A percentile compares a stretch with the other conserved stretches of the same genome.
phyloP scores from a whole-genome alignment of 2,888 invertebrate genomes.

The Pachymerium ferrugineum region DNA sequence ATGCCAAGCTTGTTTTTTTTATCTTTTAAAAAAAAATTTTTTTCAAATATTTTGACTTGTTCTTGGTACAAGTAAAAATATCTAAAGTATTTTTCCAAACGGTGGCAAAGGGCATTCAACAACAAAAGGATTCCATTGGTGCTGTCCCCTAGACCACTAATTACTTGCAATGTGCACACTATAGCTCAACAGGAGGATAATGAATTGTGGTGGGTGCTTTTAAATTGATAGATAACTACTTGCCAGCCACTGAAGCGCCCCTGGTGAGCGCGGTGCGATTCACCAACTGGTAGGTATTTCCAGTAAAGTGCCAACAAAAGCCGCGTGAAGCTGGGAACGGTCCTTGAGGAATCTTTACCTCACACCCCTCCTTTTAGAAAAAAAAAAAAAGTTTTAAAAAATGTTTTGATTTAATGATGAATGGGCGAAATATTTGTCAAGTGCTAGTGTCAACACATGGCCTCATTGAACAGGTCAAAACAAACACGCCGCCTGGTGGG shows the following conservation, averaged over 20 bases:
- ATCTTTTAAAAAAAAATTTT: too few relatives aligned
- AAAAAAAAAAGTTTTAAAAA: too few relatives aligned
- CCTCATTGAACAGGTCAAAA: background rate
- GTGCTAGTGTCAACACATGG: background rate
- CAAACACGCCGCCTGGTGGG: slow-evolving; percentile 7
- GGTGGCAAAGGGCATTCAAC: background rate
- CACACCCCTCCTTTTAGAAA: too few relatives aligned
- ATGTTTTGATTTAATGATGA: too few relatives aligned
- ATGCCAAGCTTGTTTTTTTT: too few relatives aligned
- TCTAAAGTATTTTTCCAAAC: too few relatives aligned
- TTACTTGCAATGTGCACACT: background rate
- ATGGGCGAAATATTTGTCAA: too few relatives aligned
- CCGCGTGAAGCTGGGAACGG: background rate
- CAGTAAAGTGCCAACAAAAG: slow-evolving; percentile 4
- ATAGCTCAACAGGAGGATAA: slow-evolving; percentile 8
- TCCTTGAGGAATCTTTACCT: too few relatives aligned
- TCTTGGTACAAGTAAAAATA: too few relatives aligned
- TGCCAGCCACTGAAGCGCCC: background rate
- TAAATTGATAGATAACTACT: slow-evolving; percentile 13
- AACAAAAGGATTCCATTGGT: background rate
- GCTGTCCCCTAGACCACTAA: background rate
- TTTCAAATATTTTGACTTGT: too few relatives aligned
- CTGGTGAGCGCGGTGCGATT: slow-evolving; percentile 3
- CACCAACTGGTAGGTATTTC: background rate
- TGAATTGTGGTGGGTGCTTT: slow-evolving; percentile 13